phyloP scores from a whole-genome alignment of 2,797 vertebrate genomes.

The Squalus acanthias region DNA sequence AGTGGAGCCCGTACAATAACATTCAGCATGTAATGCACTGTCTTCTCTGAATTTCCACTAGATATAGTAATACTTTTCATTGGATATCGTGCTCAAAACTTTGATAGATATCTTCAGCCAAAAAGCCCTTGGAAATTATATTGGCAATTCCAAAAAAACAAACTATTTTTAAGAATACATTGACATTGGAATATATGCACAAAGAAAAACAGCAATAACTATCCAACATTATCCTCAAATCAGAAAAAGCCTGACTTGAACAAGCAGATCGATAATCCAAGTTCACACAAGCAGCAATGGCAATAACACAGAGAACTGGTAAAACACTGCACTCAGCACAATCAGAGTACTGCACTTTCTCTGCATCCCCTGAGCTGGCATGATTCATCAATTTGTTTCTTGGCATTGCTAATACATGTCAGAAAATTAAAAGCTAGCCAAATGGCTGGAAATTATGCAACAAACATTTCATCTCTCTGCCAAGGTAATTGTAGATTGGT shows the following conservation, averaged over 20 bases:
- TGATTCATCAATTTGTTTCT: background rate
- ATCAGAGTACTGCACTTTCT: background rate
- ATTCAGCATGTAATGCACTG: background rate
- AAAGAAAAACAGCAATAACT: background rate
- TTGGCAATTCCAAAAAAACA: background rate
- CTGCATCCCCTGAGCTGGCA: background rate
- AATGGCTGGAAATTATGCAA: background rate
- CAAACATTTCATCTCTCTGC: background rate
- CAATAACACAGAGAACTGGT: background rate
- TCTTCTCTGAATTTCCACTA: background rate
- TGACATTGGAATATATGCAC: background rate
- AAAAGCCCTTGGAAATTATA: background rate
- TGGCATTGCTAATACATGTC: background rate
- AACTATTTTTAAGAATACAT: background rate
- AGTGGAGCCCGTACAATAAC: background rate
- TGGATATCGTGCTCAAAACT: background rate
- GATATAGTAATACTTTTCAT: background rate
- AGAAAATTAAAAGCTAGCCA: background rate
- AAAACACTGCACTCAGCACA: background rate
- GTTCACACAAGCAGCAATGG: background rate
- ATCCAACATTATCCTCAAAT: background rate
- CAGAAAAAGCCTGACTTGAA: background rate
- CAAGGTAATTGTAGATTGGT: background rate
- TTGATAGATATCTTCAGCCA: background rate
- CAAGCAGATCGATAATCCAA: background rate